Percentiles rank a stretch among this genome's conserved stretches.
These are phyloP conservation scores for Argyresthia albistria DNA, from an alignment of 2,888 invertebrate genomes.

Conservation along the genomic window DNA sequence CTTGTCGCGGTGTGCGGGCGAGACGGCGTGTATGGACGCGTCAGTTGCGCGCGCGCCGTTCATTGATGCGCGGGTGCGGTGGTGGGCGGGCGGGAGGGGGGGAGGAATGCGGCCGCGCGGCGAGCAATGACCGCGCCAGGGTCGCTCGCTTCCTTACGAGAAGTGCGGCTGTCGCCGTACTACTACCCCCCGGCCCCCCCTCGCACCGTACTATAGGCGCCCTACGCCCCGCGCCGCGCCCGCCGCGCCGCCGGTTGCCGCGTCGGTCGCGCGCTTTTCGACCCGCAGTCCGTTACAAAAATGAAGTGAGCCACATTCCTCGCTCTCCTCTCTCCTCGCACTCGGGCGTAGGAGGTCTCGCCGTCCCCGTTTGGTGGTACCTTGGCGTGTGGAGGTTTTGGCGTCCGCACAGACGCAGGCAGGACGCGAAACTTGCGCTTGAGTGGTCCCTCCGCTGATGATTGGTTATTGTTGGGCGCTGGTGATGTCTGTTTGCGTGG, in stretches of 20 bases:
- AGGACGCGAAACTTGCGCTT: constrained; percentile 10
- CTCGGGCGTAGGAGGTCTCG: constrained; percentile 13
- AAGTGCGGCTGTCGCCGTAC: constrained; percentile 61
- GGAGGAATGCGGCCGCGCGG: constrained; percentile 68
- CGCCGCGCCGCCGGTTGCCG: constrained; percentile 20
- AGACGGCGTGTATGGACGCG: constrained; percentile 41
- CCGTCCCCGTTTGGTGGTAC: constrained; percentile 7
- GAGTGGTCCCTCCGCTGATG: constrained; percentile 1
- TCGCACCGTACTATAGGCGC: constrained; percentile 51
- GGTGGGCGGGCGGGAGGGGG: constrained; percentile 30
- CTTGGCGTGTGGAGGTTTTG: constrained; percentile 4
- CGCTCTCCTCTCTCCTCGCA: constrained; percentile 40
- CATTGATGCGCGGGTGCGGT: constrained; percentile 24
- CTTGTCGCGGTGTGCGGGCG: constrained; percentile 11
- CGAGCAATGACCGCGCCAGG: constrained; percentile 72
- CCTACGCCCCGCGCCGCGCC: too few species aligned
- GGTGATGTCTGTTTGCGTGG: neutral
- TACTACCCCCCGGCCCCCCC: constrained; percentile 48
- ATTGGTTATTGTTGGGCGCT: neutral
- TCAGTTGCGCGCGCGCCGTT: constrained; percentile 48
- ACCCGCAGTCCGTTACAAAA: constrained; percentile 68
- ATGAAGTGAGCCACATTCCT: constrained; percentile 68
- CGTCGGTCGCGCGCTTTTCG: constrained; percentile 61
- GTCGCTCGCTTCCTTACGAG: constrained; percentile 72
- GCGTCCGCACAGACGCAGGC: neutral